Conservation (phyloP, 2,113 vertebrate genomes). For the Lepus europaeus region DNA sequence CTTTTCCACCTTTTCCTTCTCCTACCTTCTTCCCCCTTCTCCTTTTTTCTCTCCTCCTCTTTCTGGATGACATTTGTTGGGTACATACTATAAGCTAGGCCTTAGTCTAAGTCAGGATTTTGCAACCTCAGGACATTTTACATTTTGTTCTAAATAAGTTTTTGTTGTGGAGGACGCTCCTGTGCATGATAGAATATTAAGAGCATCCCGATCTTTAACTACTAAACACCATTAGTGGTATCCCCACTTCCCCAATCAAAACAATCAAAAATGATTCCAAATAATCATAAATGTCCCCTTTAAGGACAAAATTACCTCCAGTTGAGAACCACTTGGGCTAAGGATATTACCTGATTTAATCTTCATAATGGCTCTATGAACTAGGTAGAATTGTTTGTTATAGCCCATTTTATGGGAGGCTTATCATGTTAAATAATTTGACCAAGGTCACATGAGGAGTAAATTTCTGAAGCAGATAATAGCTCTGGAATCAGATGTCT, state of each 20-base stretch:
- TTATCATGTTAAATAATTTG: not conserved
- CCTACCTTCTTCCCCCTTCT: not conserved
- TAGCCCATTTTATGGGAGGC: not conserved
- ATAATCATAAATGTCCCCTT: not conserved
- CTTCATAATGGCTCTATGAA: conserved; percentile 2
- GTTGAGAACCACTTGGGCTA: not conserved
- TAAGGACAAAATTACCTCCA: not conserved
- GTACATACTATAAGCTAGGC: not conserved
- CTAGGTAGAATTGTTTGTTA: not conserved
- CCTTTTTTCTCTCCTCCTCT: not conserved
- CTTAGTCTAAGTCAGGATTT: not conserved
- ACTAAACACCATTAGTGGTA: not conserved
- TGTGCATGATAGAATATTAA: not conserved
- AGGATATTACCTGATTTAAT: not conserved
- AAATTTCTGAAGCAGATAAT: not conserved
- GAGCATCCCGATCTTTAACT: not conserved
- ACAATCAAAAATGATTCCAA: not conserved
- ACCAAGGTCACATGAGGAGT: not conserved
- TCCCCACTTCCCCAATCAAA: not conserved
- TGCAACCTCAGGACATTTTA: not conserved
- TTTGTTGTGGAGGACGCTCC: not conserved
- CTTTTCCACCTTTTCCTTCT: not conserved
- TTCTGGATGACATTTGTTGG: not conserved
- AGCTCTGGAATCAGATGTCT: not conserved
- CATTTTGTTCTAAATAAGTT: not conserved